Conservation (phyloP, 2,797 vertebrate species). For the Semotilus atromaculatus region DNA sequence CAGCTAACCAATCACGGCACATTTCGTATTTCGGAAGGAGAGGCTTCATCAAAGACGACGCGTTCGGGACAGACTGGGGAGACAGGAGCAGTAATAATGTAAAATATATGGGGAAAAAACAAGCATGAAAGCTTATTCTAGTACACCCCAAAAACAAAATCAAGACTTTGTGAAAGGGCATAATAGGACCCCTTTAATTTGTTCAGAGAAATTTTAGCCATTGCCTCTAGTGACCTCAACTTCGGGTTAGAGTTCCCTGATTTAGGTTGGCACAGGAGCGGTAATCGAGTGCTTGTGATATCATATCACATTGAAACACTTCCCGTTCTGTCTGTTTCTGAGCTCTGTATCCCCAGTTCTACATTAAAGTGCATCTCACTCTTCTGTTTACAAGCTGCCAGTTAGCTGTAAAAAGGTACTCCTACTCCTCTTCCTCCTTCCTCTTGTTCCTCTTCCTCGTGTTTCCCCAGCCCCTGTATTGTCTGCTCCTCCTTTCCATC, state of each 20-base stretch:
- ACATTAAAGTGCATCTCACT: constrained; percentile 97
- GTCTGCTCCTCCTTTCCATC: constrained; percentile 31
- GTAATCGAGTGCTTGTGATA: constrained; percentile 21
- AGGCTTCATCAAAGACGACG: no score
- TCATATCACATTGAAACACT: constrained; percentile 49
- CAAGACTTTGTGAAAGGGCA: no score
- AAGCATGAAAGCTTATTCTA: no score
- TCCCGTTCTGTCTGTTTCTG: constrained; percentile 61
- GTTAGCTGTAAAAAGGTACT: constrained; percentile 99
- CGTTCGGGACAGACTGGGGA: no score
- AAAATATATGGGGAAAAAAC: no score
- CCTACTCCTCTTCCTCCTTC: constrained; percentile 67
- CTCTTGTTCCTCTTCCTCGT: constrained; percentile 48
- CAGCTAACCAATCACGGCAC: no score
- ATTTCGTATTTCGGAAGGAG: no score
- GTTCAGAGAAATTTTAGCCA: neutral
- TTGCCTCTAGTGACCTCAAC: neutral
- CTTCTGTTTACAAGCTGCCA: constrained; percentile 99
- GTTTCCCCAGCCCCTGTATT: constrained; percentile 33
- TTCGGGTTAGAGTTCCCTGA: neutral
- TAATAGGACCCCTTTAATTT: neutral
- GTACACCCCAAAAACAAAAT: no score
- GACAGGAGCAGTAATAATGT: no score
- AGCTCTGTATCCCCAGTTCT: constrained; percentile 72
- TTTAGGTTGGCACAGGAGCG: constrained; percentile 5